Conservation (phyloP, 2,797 vertebrate species). For the Pangasius djambal region DNA sequence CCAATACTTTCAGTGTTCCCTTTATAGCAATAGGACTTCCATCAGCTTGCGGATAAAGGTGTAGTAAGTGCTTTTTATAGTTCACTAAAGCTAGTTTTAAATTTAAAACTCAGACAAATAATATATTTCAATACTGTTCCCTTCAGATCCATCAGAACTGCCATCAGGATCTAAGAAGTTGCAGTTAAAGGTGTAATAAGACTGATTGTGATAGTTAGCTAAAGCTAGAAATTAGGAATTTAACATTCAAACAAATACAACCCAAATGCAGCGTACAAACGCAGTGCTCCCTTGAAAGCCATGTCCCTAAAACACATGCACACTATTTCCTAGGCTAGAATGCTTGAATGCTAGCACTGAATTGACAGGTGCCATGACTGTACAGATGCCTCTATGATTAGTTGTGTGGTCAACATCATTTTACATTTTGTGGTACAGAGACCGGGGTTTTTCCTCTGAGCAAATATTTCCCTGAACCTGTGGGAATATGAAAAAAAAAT, state of each 20-base stretch:
- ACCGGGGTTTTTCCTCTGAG: background rate
- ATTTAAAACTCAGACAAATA: too few relatives aligned
- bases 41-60: background rate
- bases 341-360: background rate
- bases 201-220: too few relatives aligned
- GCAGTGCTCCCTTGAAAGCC: too few relatives aligned
- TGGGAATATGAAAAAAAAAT: background rate
- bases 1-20: too few relatives aligned
- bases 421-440: background rate
- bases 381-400: too few relatives aligned
- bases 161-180: background rate
- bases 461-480: background rate
- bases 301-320: background rate
- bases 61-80: background rate
- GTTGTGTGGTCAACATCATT: background rate
- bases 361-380: background rate
- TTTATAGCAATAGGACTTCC: too few relatives aligned
- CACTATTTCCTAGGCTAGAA: background rate
- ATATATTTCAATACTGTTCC: too few relatives aligned
- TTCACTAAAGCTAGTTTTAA: background rate
- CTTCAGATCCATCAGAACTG: too few relatives aligned
- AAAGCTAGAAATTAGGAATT: background rate
- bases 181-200: background rate
- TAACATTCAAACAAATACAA: background rate
- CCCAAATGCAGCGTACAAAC: background rate